Conservation (phyloP, 2,888 invertebrate genomes). For the Nesidiocoris tenuis region DNA sequence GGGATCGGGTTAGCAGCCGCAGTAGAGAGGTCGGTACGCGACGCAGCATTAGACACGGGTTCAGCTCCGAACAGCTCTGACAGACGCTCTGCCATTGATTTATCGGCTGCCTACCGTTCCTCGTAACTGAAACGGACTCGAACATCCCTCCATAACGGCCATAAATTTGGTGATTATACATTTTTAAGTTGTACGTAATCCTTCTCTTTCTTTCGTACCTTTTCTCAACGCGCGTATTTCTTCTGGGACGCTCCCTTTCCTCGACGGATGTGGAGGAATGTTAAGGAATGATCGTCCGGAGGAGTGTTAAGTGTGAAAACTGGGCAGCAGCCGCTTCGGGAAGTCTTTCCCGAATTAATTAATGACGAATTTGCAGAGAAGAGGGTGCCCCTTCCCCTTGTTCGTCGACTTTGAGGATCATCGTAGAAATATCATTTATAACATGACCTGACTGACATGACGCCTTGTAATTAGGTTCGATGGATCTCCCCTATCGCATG, state of each 20-base stretch:
- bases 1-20: background rate
- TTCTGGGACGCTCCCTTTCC: background rate
- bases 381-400: constrained; percentile 7
- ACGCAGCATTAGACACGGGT: constrained; percentile 21
- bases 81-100: constrained; percentile 25
- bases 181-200: constrained; percentile 33
- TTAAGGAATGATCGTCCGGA: constrained; percentile 2
- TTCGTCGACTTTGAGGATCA: constrained; percentile 4
- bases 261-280: constrained; percentile 2
- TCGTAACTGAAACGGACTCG: constrained; percentile 7
- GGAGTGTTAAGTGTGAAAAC: background rate
- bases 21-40: background rate
- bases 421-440: constrained; percentile 41
- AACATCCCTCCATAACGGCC: constrained; percentile 15
- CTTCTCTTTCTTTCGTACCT: constrained; percentile 18
- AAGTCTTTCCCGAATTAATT: constrained; percentile 40
- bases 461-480: constrained; percentile 39
- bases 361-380: constrained; percentile 35
- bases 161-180: constrained; percentile 40
- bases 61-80: background rate
- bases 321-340: background rate
- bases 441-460: constrained; percentile 41
- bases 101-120: constrained; percentile 39
- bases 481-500: constrained; percentile 11
- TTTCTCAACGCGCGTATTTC: background rate